Conservation (phyloP, 64 coral and sea anemone species). For the Montipora sp. region DNA sequence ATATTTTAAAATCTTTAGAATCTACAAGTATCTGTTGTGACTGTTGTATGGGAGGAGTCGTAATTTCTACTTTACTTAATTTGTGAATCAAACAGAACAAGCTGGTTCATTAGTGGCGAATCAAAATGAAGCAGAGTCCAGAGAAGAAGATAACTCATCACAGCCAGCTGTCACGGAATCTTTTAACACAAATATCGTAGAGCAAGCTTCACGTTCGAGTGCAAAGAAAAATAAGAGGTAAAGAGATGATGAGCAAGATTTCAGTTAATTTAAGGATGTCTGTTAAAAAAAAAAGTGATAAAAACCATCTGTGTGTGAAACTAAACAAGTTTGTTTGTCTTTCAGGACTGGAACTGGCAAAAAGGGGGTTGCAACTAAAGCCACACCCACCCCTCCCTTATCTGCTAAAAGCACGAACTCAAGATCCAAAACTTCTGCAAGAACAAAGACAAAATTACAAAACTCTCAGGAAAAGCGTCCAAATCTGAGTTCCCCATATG, state of each 20-base stretch:
- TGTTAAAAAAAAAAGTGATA: background rate
- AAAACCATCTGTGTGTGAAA: background rate
- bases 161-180: conserved; percentile 5
- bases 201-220: conserved; percentile 4
- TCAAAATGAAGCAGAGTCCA: background rate
- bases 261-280: background rate
- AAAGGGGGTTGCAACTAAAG: background rate
- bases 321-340: background rate
- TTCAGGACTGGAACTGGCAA: conserved; percentile 37
- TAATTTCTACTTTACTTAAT: background rate
- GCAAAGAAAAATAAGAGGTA: conserved; percentile 37
- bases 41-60: too few relatives aligned
- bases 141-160: background rate
- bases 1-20: too few relatives aligned
- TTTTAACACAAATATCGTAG: background rate
- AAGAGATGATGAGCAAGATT: background rate
- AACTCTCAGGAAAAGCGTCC: conserved; percentile 3
- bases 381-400: conserved; percentile 40
- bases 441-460: conserved; percentile 31
- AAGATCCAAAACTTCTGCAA: conserved; percentile 20
- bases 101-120: background rate
- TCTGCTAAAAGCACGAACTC: conserved; percentile 36
- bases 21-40: too few relatives aligned
- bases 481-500: conserved; percentile 9
- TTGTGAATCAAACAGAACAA: background rate